Percentiles rank a stretch among this genome's conserved stretches.
Conservation (phyloP, 2,888 invertebrate genomes). For the Bugulina stolonifera region DNA sequence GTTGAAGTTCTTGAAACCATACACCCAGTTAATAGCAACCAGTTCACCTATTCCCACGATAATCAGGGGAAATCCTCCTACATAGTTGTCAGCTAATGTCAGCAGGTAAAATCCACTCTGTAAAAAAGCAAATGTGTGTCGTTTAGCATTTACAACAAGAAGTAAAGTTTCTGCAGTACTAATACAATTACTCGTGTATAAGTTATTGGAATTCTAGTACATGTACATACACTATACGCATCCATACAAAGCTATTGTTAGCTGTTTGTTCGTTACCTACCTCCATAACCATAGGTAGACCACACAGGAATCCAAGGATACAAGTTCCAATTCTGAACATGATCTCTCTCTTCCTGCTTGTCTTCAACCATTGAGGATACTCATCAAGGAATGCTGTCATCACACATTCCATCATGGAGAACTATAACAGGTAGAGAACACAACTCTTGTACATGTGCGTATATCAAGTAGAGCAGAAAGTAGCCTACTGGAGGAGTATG, state of each 20-base stretch:
- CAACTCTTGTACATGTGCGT: no score
- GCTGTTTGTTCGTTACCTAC: no score
- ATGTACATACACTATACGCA: no score
- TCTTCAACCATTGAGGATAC: conserved; percentile 31
- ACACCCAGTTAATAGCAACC: conserved; percentile 45
- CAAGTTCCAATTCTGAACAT: conserved; percentile 32
- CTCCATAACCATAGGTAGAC: conserved; percentile 36
- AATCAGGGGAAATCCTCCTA: conserved; percentile 51
- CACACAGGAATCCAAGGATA: conserved; percentile 34
- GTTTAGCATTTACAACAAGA: no score
- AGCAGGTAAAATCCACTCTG: conserved; percentile 52
- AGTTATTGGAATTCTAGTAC: no score
- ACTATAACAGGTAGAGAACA: conserved; percentile 29
- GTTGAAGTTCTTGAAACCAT: conserved; percentile 39
- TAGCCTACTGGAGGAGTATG: no score
- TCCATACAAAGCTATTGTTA: no score
- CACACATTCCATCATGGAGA: conserved; percentile 34
- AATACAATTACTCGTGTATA: not conserved
- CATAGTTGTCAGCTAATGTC: conserved; percentile 45
- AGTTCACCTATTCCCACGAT: conserved; percentile 50
- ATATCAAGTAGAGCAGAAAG: no score
- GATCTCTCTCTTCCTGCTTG: conserved; percentile 30
- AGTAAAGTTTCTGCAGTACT: not conserved
- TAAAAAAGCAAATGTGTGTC: conserved; percentile 55
- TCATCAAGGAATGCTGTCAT: conserved; percentile 33